Conservation (phyloP, 1,140 invertebrate genomes). For the Aporrectodea caliginosa region DNA sequence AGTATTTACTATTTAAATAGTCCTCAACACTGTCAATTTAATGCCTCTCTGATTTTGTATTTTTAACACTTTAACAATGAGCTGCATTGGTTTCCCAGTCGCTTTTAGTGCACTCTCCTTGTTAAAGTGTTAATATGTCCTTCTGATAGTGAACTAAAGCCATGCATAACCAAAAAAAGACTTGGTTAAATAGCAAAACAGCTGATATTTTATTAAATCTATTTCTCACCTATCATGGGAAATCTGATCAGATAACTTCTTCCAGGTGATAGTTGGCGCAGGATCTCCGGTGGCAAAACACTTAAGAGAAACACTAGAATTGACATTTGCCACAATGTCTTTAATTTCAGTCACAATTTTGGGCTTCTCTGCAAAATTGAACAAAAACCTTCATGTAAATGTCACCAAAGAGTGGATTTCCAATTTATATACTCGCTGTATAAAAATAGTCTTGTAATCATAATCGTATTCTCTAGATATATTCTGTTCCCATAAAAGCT, state of each 20-base stretch:
- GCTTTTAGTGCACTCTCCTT: too few species aligned
- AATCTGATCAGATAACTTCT: conserved; percentile 73
- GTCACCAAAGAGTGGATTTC: neutral
- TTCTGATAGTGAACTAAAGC: too few species aligned
- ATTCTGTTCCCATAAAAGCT: too few species aligned
- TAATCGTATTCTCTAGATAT: neutral
- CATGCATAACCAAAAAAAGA: too few species aligned
- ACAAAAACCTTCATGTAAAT: neutral
- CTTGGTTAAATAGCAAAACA: too few species aligned
- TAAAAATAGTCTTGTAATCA: neutral
- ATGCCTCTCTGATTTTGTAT: too few species aligned
- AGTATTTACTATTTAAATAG: too few species aligned
- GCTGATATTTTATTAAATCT: too few species aligned
- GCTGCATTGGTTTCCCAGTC: too few species aligned
- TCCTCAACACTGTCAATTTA: too few species aligned
- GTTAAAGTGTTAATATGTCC: too few species aligned
- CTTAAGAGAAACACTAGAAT: conserved; percentile 68
- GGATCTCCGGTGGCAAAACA: conserved; percentile 87
- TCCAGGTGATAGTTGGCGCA: conserved; percentile 77
- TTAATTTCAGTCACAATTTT: conserved; percentile 78
- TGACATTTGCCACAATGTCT: conserved; percentile 58
- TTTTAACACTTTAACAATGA: too few species aligned
- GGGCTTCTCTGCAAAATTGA: conserved; percentile 69
- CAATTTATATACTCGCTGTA: neutral
- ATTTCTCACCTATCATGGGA: conserved; percentile 65